Evolutionary conservation across 2,888 invertebrate species (phyloP).

Genomic region (Cheilosia variabilis): DNA sequence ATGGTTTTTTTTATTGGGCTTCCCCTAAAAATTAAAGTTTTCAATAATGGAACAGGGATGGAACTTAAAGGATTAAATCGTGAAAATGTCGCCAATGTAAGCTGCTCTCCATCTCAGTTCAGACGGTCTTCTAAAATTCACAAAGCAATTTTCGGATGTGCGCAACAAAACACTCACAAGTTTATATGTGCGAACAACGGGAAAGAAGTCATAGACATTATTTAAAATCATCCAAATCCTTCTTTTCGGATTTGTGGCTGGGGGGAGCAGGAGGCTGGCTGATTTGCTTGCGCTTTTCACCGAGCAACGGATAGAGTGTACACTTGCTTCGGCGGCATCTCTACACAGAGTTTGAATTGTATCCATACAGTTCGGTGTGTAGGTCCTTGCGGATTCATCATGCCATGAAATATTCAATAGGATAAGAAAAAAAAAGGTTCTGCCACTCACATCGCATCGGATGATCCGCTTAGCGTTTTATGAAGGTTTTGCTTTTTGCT

Average conservation of each 20-base stretch:
- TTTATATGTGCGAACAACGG: slow-evolving; percentile 2
- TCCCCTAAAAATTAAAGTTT: slow-evolving; percentile 49
- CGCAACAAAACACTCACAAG: slow-evolving; percentile 27
- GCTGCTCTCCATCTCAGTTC: neutral
- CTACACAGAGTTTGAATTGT: slow-evolving; percentile 18
- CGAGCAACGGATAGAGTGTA: neutral
- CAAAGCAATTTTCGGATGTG: slow-evolving; percentile 30
- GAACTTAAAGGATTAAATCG: slow-evolving; percentile 34
- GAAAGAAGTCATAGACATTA: slow-evolving; percentile 49
- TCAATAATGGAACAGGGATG: slow-evolving; percentile 19
- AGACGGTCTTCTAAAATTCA: slow-evolving; percentile 25
- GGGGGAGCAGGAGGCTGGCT: slow-evolving; percentile 8
- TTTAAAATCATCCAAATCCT: slow-evolving; percentile 72
- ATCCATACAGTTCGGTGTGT: slow-evolving; percentile 8
- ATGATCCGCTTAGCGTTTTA: slow-evolving; percentile 71
- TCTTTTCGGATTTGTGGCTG: slow-evolving; percentile 65
- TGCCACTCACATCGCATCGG: slow-evolving; percentile 64
- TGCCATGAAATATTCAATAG: slow-evolving; percentile 69
- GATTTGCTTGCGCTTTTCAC: slow-evolving; percentile 56
- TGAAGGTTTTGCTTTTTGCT: slow-evolving; percentile 54
- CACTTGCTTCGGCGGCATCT: neutral
- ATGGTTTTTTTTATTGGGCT: neutral
- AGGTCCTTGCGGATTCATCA: slow-evolving; percentile 66
- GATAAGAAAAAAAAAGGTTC: slow-evolving; percentile 46
- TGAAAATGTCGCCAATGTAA: slow-evolving; percentile 31